Conservation (phyloP, 2,888 invertebrate species). For the Villa cingulata region DNA sequence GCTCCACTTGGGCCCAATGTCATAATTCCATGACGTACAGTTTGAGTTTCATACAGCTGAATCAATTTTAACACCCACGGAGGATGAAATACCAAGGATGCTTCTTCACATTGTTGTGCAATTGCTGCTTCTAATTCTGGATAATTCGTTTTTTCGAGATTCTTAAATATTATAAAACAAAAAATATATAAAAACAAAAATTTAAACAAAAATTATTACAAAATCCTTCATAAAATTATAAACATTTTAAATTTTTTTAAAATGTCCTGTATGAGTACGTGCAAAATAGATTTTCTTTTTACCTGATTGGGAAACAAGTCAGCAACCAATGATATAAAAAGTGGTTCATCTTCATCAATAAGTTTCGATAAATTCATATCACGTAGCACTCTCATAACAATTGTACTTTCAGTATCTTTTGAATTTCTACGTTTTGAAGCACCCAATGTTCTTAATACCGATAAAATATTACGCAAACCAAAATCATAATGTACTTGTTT, state of each 20-base stretch:
- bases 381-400: conserved; percentile 91
- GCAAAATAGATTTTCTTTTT: not conserved
- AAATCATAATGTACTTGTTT: conserved; percentile 98
- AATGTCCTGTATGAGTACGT: too few species aligned
- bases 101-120: conserved; percentile 63
- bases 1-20: conserved; percentile 88
- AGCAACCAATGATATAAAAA: conserved; percentile 91
- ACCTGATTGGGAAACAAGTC: conserved; percentile 89
- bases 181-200: too few species aligned
- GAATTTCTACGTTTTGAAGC: conserved; percentile 82
- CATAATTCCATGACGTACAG: conserved; percentile 93
- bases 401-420: conserved; percentile 87
- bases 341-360: conserved; percentile 93
- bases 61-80: conserved; percentile 91
- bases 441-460: conserved; percentile 83
- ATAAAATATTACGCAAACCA: conserved; percentile 86
- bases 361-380: conserved; percentile 97
- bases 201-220: too few species aligned
- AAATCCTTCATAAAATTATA: too few species aligned
- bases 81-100: conserved; percentile 77
- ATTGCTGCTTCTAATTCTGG: conserved; percentile 82
- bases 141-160: conserved; percentile 81
- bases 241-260: too few species aligned
- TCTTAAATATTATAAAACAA: conserved; percentile 22
- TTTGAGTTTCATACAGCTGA: conserved; percentile 90